These are phyloP conservation scores for Myanophis thanlyinensis DNA, from an alignment of 2,113 vertebrate species.

Conservation along the genomic window DNA sequence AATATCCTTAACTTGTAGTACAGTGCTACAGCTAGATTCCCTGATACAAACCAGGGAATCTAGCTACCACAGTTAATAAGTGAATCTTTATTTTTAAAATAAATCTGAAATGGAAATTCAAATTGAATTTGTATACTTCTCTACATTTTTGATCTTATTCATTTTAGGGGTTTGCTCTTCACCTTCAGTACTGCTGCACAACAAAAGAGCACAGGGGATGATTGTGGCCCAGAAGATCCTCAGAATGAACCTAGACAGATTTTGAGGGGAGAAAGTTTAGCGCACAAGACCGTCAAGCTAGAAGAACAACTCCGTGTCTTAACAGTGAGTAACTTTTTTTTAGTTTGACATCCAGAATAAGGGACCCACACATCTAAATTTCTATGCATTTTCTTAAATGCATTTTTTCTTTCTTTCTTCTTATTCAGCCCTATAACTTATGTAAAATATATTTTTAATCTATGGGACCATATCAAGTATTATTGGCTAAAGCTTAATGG, in stretches of 20 bases:
- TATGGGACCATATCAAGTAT: neutral
- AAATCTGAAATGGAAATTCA: neutral
- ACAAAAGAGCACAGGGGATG: slow-evolving; percentile 76
- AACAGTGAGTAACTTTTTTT: slow-evolving; percentile 70
- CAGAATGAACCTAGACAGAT: slow-evolving; percentile 65
- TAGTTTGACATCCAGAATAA: neutral
- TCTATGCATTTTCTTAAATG: neutral
- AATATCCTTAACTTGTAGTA: neutral
- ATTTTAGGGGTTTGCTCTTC: slow-evolving; percentile 58
- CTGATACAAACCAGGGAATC: neutral
- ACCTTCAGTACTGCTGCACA: slow-evolving; percentile 79
- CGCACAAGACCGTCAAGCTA: slow-evolving; percentile 75
- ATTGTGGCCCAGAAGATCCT: slow-evolving; percentile 72
- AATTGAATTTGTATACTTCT: too few relatives aligned
- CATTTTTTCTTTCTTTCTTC: too few relatives aligned
- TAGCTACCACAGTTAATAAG: neutral
- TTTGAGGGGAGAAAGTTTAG: slow-evolving; percentile 65
- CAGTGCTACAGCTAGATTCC: neutral
- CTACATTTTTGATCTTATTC: slow-evolving; percentile 3
- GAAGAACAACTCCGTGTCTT: slow-evolving; percentile 81
- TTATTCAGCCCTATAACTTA: neutral
- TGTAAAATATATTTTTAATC: neutral
- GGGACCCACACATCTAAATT: neutral
- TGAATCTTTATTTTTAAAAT: neutral
- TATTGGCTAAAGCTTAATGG: neutral